Base-by-base conservation (phyloP, 2,113 vertebrate species). In the Coracopsis vasa region DNA sequence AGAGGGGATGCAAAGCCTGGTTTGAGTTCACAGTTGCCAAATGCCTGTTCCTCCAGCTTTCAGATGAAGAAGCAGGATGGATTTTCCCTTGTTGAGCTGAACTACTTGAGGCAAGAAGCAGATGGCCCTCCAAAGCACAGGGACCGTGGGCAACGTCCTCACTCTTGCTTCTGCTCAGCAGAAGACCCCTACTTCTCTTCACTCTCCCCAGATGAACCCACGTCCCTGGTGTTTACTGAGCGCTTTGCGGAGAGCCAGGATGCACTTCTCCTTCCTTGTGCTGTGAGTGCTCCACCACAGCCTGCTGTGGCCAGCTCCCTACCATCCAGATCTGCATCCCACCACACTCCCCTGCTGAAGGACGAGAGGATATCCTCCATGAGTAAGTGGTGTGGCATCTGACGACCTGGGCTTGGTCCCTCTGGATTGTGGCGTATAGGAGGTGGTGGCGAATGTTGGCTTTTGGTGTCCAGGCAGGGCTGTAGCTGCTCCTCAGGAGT, bases 131-230 rank as follows among this genome's bases (percentile, higher is more conserved):
- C 70, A 24, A 13, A 48, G 35, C 50, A 19, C 23, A 39, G 31
- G 16, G 64, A 33, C 28, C 39, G 4, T 4, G 5, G 66, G 28
- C 86, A 42, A 4, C 44, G 20, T 33, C 85, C 58, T 41, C 41
- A 89, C 71, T 82, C 82, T 13, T 19, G 89, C 69, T 80, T 66
- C 77, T 97, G 97, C 84, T 97, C 97, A 33, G 95, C 90, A 61
- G 98, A 98, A 93, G 97, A 98, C 37, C 97, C 98, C 64, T 98
- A 98, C 86, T 98, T 98, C 95, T 97, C 97, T 21, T 90, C 97
- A 2, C 58, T 94, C 14, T 96, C 97, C 35, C 89, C 96, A 56
- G 97, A 95, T 1, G 70, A 91, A 9, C 61, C 91, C 1, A 7
- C 13, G 33, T 95, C 95, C 42, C 96, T 94, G 1, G 86, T 39